Conservation (phyloP, 1,140 invertebrate species). For the Brachionus calyciflorus region DNA sequence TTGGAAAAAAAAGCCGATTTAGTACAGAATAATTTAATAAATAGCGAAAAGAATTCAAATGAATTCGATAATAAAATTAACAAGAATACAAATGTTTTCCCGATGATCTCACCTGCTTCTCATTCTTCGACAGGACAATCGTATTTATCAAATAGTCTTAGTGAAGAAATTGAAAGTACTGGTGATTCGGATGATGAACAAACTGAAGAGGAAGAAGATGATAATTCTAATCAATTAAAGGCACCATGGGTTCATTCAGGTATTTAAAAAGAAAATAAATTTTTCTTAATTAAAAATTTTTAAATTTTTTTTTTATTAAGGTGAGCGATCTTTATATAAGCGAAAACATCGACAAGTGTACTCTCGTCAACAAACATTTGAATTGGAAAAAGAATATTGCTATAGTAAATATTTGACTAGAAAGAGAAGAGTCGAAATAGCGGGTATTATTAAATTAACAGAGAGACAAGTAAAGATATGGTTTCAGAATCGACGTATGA, state of each 20-base stretch:
- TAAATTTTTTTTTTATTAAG: neutral
- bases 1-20: too few relatives aligned
- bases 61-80: neutral
- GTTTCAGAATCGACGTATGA: constrained; percentile 48
- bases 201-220: neutral
- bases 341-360: constrained; percentile 47
- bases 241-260: constrained; percentile 38
- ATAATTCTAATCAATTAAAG: neutral
- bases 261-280: neutral
- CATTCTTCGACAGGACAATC: constrained; percentile 25
- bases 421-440: constrained; percentile 46
- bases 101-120: neutral
- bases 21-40: too few relatives aligned
- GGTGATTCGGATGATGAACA: neutral
- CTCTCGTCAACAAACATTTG: constrained; percentile 44
- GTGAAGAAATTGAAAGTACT: too few relatives aligned
- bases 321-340: constrained; percentile 37
- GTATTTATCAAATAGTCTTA: constrained; percentile 7
- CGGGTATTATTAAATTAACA: constrained; percentile 11
- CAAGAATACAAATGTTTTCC: neutral
- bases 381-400: constrained; percentile 47
- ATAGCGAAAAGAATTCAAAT: too few relatives aligned
- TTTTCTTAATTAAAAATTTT: neutral
- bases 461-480: constrained; percentile 47
- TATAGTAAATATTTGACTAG: constrained; percentile 47